Base-by-base conservation (phyloP, 2,888 invertebrate genomes). In the Hydrotaea diabolus region DNA sequence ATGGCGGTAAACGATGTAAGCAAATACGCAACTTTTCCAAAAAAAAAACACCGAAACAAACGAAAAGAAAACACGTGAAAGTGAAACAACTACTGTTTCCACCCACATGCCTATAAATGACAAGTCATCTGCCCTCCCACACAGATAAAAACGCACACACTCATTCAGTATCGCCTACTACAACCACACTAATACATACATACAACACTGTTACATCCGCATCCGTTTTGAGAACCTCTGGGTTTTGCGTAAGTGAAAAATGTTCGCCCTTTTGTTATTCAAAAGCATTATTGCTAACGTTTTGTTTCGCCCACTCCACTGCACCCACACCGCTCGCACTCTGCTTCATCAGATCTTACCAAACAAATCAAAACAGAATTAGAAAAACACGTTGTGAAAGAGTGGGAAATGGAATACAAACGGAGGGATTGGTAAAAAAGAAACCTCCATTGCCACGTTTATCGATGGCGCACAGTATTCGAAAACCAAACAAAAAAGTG, bases 1-100 rank as follows among this genome's bases (percentile, higher is more conserved):
- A 80, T 21, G 26, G 43, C 55, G n/a, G 36, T 46, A 26, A 81
- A 23, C 23, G 49, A 55, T 82, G 71, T 78, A 53, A 82, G 71
- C 62, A 75, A 71, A 78, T 76, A 78, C 49, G 43, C 77, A 71
- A 77, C 36, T 64, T 53, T 31, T 69, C 5, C 21, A 21, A 9
- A 3, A n/a, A 69, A 69, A 49, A 7, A 55, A 73, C 8, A 73
- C 36, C 53, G 23, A 71, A 11, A 53, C 49, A 55, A 55, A 64
- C 11, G 26, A 13, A 7, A 17, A 71, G 53, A 53, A 9, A 36
- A 73, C 3, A 73, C 36, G 49, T 21, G 31, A 2, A 53, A 23
- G 21, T 21, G 31, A 31, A 64, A 64, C 36, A 36, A 36, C n/a
- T 21, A 64, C 31, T 7, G 31, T 4, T 4, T 4, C 31, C 64